Evolutionary conservation across 1,140 invertebrate species (phyloP), one percentile per base, ranked within the genome.

Genomic region (Babylonia areolata): DNA sequence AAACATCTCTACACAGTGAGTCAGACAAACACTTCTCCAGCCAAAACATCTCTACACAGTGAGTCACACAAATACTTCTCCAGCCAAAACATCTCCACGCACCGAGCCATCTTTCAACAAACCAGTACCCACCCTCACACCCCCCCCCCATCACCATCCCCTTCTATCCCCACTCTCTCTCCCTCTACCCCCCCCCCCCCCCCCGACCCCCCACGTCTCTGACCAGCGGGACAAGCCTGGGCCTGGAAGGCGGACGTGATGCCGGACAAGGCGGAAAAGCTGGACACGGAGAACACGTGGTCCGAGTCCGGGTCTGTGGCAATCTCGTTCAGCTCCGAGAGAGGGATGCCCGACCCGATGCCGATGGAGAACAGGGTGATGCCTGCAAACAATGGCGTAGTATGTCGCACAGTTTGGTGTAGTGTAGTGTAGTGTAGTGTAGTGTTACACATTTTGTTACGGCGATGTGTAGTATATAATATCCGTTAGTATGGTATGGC

Each of bases 241-340:
- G 39, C 84, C 11, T 89, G 87, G 17, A 93, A 85, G 5, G 89
- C 28, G 12, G 90, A 87, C 83, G 90, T 91, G 28, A 93, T 92
- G 15, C 90, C 89, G 37, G 88, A 85, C 58, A 93, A 87, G n/a
- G 90, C 89, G 87, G 89, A 89, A 81, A 91, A 93, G 46, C 91
- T 89, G 39, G 84, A 89, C 79, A 91, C 92, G 31, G 86, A 85
- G 58, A 90, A 90, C 23, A 89, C 90, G 86, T 90, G 88, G 12
- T 84, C 77, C 28, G 40, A 85, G 46, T 90, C 90, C 15, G 90
- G 90, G 64, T 91, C 87, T 0, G 89, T 86, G 9, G 91, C 90
- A 3, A 92, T 88, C 28, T 87, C 88, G 39, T 89, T 88, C 35
- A 92, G 85, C 77, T 92, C 91, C 17, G 80, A 20, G 1, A 77